Base-by-base conservation (phyloP, 2,113 vertebrate genomes). In the Oryzias woworae region DNA sequence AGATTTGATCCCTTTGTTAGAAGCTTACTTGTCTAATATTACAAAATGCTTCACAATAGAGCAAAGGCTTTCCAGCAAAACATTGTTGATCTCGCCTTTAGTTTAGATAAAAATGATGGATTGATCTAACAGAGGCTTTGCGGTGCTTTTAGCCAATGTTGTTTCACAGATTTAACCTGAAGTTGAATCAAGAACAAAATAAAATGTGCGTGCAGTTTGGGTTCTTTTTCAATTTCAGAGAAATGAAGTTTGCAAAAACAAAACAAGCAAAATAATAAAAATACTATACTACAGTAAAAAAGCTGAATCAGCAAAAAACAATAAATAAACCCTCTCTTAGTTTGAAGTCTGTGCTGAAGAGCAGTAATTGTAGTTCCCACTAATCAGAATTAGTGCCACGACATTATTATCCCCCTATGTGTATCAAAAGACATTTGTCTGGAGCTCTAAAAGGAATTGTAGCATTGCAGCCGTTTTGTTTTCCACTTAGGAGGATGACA, bases 401-500 rank as follows among this genome's bases (percentile, higher is more conserved):
- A 36, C 36, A 36, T 10, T 36, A 36, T 36, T 36, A 36, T 36
- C 36, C 42, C 66, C 63, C 22, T 28, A 65, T 5, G 24, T 46
- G 49, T 7, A 60, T 60, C 64, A 70, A 5, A 22, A 64, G 59
- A 58, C 36, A 42, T 56, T 73, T 51, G 71, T 69, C 68, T 20
- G 48, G 47, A 71, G 71, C 73, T 24, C 47, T 31, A 18, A 47
- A 42, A 71, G 44, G 46, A 14, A 62, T 55, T 46, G 55, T 55
- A 67, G 53, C 55, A 46, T 22, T 53, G 72, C 70, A 28, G 72
- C 41, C 45, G 54, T 57, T 68, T 64, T 77, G 59, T 68, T 84
- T 74, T 60, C 66, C 67, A 58, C 71, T 71, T 65, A 55, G 54
- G 53, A 26, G 15, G 62, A 72, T 67, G 80, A 78, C 66, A 71